These are phyloP conservation scores for Cinclus mexicanus DNA, from an alignment of 2,113 vertebrate genomes.

Conservation along the genomic window DNA sequence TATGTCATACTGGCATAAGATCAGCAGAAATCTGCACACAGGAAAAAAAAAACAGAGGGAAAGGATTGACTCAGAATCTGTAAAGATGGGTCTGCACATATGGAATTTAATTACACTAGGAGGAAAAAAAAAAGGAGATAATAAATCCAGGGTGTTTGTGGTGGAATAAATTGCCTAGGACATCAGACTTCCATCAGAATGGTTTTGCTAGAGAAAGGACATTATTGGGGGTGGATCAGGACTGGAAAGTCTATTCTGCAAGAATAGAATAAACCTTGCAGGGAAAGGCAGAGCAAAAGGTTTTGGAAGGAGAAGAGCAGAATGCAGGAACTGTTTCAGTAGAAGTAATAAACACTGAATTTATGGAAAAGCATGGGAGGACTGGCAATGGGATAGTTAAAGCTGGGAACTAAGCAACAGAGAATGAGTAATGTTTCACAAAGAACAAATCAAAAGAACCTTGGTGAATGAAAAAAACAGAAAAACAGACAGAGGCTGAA, in stretches of 20 bases:
- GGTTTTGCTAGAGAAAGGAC: neutral
- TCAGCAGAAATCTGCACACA: neutral
- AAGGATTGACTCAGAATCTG: neutral
- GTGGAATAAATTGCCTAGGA: neutral
- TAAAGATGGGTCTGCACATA: neutral
- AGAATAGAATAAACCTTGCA: neutral
- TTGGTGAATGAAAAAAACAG: conserved; percentile 19
- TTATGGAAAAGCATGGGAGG: neutral
- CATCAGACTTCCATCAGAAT: neutral
- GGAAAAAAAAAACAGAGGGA: neutral
- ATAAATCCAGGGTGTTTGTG: neutral
- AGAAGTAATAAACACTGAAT: neutral
- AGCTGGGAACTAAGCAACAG: conserved; percentile 9
- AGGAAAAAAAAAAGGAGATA: neutral
- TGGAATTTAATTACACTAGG: neutral
- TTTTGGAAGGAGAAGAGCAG: neutral
- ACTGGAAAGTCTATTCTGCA: neutral
- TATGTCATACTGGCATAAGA: neutral
- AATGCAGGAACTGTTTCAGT: neutral
- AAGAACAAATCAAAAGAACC: neutral
- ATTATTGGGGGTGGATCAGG: neutral
- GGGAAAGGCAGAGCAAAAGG: neutral
- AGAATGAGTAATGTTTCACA: conserved; percentile 26
- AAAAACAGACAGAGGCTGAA: conserved; percentile 21
- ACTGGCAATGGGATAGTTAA: neutral